phyloP scores from a whole-genome alignment of 2,797 vertebrate species.

The Lacerta bilineata region DNA sequence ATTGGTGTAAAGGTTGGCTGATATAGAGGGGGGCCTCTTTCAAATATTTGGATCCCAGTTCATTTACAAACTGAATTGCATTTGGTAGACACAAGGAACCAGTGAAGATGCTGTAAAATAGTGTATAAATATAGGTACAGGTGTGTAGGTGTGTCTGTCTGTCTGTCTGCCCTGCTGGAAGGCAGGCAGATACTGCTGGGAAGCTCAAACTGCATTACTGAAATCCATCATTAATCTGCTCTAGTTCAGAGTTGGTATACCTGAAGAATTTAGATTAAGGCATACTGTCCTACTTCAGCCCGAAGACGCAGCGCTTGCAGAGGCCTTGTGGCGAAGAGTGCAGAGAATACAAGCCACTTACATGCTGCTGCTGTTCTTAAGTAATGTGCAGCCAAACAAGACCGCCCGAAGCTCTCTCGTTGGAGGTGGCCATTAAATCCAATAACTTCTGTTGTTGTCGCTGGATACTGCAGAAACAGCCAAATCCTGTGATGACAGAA shows the following conservation, averaged over 20 bases:
- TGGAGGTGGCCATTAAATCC: background rate
- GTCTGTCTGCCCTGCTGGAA: background rate
- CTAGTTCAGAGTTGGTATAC: background rate
- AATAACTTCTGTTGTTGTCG: background rate
- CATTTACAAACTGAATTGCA: too few species aligned
- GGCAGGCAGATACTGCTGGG: background rate
- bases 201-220: background rate
- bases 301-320: background rate
- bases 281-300: background rate
- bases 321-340: background rate
- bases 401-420: background rate
- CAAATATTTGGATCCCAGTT: too few species aligned
- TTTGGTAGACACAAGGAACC: too few species aligned
- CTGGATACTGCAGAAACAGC: background rate
- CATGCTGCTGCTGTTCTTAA: background rate
- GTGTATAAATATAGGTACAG: too few species aligned
- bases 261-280: constrained; percentile 7
- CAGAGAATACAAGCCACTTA: background rate
- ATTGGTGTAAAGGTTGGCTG: too few species aligned
- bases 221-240: background rate
- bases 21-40: too few species aligned
- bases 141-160: too few species aligned
- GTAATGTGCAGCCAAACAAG: background rate
- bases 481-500: background rate
- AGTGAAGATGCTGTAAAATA: too few species aligned